Evolutionary conservation across 2,888 invertebrate genomes (phyloP).

Genomic region (Corbicula japonica): DNA sequence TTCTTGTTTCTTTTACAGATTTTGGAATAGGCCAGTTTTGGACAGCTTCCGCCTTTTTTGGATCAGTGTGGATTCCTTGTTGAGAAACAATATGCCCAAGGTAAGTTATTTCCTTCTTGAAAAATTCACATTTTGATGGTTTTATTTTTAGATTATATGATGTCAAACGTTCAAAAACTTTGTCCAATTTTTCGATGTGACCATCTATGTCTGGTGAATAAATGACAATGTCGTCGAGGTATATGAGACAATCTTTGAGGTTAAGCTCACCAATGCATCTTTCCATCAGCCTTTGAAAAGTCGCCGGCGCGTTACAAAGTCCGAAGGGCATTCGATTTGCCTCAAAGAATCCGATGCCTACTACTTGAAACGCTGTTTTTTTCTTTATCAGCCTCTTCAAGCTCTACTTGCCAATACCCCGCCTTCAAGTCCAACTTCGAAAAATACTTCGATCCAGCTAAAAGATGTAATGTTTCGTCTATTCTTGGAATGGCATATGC

Average conservation of each 20-base stretch:
- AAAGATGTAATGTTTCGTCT: constrained; percentile 30
- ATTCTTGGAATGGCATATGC: constrained; percentile 26
- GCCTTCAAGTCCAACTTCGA: constrained; percentile 31
- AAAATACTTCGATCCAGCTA: constrained; percentile 31
- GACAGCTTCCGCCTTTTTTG: constrained; percentile 31
- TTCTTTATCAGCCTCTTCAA: constrained; percentile 42
- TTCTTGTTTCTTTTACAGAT: constrained; percentile 19
- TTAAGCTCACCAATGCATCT: constrained; percentile 38
- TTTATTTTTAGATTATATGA: constrained; percentile 24
- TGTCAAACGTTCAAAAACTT: constrained; percentile 7
- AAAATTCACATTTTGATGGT: constrained; percentile 34
- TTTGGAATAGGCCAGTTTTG: constrained; percentile 36
- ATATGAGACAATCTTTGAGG: constrained; percentile 44
- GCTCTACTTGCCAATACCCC: constrained; percentile 37
- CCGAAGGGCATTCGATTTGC: constrained; percentile 59
- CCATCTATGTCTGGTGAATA: constrained; percentile 28
- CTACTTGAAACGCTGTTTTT: constrained; percentile 62
- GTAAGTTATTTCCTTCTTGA: constrained; percentile 18
- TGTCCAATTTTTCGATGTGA: constrained; percentile 7
- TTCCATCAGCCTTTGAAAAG: constrained; percentile 59
- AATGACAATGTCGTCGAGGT: constrained; percentile 63
- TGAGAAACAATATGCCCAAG: constrained; percentile 35
- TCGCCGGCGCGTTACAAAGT: constrained; percentile 47
- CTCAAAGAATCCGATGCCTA: constrained; percentile 53
- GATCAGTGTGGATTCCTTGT: constrained; percentile 30